phyloP scores from a whole-genome alignment of 2,113 vertebrate species.

The Mixornis gularis region DNA sequence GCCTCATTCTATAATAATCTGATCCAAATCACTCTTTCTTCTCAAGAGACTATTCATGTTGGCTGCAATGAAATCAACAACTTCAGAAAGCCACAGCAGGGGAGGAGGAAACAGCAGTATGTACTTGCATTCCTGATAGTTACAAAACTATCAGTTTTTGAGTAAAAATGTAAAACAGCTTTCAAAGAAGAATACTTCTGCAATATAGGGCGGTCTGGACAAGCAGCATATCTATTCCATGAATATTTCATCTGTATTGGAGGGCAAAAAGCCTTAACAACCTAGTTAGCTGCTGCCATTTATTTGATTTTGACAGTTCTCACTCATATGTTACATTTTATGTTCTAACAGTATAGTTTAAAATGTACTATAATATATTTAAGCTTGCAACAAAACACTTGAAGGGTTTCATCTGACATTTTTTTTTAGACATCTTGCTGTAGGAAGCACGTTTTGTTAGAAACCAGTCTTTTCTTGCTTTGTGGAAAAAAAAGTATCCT shows the following conservation, averaged over 20 bases:
- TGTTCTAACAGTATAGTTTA: not conserved
- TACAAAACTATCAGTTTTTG: not conserved
- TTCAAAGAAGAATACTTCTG: not conserved
- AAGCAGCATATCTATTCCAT: not conserved
- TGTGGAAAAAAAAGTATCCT: not conserved
- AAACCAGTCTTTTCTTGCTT: not conserved
- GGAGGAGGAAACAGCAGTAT: not conserved
- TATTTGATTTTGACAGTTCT: slow-evolving; percentile 9
- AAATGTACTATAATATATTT: not conserved
- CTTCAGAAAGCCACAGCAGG: not conserved
- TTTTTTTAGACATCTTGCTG: not conserved
- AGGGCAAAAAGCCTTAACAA: not conserved
- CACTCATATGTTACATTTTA: not conserved
- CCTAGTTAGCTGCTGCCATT: not conserved
- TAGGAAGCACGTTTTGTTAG: not conserved
- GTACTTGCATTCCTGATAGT: not conserved
- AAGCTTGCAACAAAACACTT: not conserved
- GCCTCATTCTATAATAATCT: not conserved
- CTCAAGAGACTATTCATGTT: not conserved
- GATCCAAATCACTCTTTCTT: not conserved
- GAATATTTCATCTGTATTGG: not conserved
- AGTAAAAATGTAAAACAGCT: not conserved
- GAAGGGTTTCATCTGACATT: not conserved
- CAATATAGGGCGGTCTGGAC: not conserved
- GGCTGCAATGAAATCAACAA: not conserved